phyloP scores from a whole-genome alignment of 2,113 vertebrate genomes.

The Motacilla alba region DNA sequence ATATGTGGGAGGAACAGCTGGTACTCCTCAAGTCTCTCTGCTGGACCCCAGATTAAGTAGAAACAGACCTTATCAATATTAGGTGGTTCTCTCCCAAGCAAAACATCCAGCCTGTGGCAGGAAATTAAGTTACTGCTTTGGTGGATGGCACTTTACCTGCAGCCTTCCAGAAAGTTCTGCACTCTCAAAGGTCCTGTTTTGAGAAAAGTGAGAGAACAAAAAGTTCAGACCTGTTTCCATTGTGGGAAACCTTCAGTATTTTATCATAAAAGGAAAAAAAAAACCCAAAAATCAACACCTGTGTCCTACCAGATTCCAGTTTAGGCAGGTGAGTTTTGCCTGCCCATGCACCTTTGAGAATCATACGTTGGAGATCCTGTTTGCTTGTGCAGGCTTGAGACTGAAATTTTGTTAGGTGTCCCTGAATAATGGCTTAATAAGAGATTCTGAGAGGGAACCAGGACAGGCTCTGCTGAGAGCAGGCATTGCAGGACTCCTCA shows the following conservation, averaged over 20 bases:
- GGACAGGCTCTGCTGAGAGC: neutral
- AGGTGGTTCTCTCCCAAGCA: neutral
- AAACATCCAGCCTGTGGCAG: neutral
- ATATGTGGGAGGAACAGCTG: conserved; percentile 14
- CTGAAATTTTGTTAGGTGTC: neutral
- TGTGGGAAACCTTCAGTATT: neutral
- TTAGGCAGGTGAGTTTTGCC: neutral
- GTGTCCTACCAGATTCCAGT: neutral
- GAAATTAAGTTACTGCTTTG: neutral
- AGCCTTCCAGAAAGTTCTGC: neutral
- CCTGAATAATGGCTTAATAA: neutral
- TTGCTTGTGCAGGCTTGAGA: too few relatives aligned
- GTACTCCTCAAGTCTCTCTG: neutral
- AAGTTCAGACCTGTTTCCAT: neutral
- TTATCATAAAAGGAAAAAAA: neutral
- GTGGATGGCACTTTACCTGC: neutral
- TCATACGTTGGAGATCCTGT: neutral
- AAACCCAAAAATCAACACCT: neutral
- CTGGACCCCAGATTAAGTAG: neutral
- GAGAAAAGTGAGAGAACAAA: neutral
- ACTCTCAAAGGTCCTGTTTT: neutral
- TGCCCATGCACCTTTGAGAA: neutral
- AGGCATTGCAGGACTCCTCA: neutral
- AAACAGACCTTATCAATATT: neutral
- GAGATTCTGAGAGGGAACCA: neutral